Evolutionary conservation across 1,140 invertebrate species (phyloP), one percentile per base, ranked within the genome.

Genomic region (Cardiocondyla obscurior): DNA sequence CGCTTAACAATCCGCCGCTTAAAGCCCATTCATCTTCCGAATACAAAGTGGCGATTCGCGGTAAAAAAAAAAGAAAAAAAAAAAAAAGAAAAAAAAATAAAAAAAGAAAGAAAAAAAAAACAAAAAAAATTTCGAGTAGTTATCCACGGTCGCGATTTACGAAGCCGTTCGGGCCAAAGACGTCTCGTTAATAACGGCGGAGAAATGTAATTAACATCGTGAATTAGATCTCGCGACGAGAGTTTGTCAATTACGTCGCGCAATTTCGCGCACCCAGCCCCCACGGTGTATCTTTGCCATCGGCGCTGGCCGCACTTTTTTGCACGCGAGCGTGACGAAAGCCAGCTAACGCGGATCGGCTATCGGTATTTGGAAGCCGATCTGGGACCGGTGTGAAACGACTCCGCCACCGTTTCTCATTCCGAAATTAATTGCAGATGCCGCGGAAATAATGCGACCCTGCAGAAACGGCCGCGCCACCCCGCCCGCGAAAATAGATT

Each of bases 321-420:
- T 77, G 36, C 36, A 62, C 57, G 46, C 77, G 55, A 84, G 69
- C 87, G 87, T 88, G 81, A 85, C 87, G 83, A 88, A 88, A 83
- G 79, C 51, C 51, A 58, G 77, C 53, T 84, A 88, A 85, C 83
- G 87, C 74, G 86, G 79, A 88, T 88, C 83, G 58, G 33, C 58
- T 88, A 88, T 87, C 86, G 83, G 62, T 82, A 77, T 88, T 88
- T 85, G 73, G 57, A 83, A 88, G 67, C 82, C 86, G 87, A 88
- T 88, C 85, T n/a, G 65, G 72, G 72, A 22, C 44, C 81, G 55
- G 39, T 51, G 72, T 87, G 85, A 77, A 87, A 86, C 85, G 81
- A 86, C 85, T 70, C 30, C 46, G 22, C 44, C 62, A 55, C 33
- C 79, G 85, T 86, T 86, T 73, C 70, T 85, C 77, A 74, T 85